Conservation (phyloP, 1,140 invertebrate species). For the Pseudomyrmex concolor region DNA sequence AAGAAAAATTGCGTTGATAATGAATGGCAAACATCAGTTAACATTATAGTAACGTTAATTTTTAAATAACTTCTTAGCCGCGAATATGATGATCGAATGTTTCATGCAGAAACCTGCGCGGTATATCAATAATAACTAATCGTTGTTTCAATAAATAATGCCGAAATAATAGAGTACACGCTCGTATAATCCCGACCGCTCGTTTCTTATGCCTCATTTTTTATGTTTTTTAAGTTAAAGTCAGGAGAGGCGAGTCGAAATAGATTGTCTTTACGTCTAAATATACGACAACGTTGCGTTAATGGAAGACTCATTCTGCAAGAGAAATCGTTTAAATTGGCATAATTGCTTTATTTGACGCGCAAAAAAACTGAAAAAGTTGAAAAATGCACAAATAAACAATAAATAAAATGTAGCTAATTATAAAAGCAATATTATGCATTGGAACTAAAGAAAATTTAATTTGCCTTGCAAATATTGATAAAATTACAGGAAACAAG, state of each 20-base stretch:
- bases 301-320: constrained; percentile 7
- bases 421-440: too few relatives aligned
- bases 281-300: constrained; percentile 5
- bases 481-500: too few relatives aligned
- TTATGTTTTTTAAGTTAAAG: background rate
- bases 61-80: constrained; percentile 25
- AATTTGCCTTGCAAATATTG: too few relatives aligned
- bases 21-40: constrained; percentile 6
- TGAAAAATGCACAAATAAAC: background rate
- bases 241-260: background rate
- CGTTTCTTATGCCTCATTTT: constrained; percentile 13
- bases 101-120: constrained; percentile 25
- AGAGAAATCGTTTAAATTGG: background rate
- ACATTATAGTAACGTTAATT: constrained; percentile 18
- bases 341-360: constrained; percentile 29
- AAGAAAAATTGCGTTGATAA: constrained; percentile 31
- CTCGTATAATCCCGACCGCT: constrained; percentile 30
- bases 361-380: too few relatives aligned
- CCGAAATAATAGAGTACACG: constrained; percentile 19
- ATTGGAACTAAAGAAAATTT: too few relatives aligned
- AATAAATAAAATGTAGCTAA: background rate
- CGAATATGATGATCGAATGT: constrained; percentile 21
- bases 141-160: constrained; percentile 29
- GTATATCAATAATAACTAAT: constrained; percentile 53
- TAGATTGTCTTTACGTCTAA: constrained; percentile 21